These are phyloP conservation scores for Halcyon leucocephala DNA, from an alignment of 2,797 vertebrate genomes.

Conservation along the genomic window DNA sequence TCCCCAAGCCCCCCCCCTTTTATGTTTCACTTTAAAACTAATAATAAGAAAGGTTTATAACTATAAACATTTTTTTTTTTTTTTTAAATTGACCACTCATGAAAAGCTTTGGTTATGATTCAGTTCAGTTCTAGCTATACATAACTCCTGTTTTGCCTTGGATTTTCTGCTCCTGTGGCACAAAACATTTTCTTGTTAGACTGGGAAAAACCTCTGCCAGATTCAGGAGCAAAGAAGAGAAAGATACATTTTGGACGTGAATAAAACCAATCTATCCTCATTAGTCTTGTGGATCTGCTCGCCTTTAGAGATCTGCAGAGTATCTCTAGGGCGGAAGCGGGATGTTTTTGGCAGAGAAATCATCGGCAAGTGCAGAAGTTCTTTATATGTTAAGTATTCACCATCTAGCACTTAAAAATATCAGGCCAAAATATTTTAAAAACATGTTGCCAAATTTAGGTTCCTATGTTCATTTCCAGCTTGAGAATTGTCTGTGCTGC, in stretches of 20 bases:
- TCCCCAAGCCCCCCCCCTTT: neutral
- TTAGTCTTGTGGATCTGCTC: neutral
- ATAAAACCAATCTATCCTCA: neutral
- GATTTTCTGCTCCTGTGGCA: neutral
- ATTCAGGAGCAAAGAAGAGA: neutral
- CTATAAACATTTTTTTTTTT: too few relatives aligned
- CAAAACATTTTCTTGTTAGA: neutral
- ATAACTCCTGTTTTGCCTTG: neutral
- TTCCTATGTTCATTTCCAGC: neutral
- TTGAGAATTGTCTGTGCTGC: neutral
- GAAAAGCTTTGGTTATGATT: neutral
- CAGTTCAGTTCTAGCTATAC: neutral
- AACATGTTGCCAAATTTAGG: neutral
- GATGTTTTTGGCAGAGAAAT: neutral
- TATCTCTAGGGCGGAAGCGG: neutral
- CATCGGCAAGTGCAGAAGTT: neutral
- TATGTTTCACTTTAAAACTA: neutral
- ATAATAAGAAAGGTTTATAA: neutral
- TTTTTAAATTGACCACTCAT: neutral
- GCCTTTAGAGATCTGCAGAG: neutral
- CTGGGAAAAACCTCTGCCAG: neutral
- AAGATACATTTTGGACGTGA: neutral
- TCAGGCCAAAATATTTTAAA: neutral
- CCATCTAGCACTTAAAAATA: neutral
- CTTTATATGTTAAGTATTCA: neutral